phyloP scores from a whole-genome alignment of 2,797 vertebrate species.

The Melanitta fusca region DNA sequence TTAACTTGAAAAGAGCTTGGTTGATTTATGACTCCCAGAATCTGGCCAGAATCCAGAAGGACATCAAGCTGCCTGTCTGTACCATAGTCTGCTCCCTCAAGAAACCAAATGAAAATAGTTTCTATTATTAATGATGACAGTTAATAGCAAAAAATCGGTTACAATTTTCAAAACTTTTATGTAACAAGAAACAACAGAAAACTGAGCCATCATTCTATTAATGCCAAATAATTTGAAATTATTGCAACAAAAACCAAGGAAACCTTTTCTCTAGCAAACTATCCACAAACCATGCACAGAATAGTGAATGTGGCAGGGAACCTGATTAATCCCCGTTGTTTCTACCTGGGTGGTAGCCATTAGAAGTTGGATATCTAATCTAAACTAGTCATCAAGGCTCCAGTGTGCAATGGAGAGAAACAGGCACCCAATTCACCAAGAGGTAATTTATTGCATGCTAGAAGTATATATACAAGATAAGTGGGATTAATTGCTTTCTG shows the following conservation, averaged over 20 bases:
- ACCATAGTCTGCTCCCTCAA: neutral
- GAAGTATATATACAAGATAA: neutral
- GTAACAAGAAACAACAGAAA: neutral
- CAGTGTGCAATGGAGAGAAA: neutral
- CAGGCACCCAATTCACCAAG: neutral
- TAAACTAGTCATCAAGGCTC: constrained; percentile 46
- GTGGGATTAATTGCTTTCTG: constrained; percentile 30
- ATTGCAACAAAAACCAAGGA: neutral
- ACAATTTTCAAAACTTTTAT: neutral
- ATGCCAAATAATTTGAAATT: neutral
- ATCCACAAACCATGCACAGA: neutral
- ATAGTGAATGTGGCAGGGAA: neutral
- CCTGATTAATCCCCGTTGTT: constrained; percentile 5
- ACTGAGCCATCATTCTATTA: neutral
- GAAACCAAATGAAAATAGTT: neutral
- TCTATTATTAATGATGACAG: neutral
- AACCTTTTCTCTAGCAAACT: neutral
- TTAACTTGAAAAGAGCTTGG: neutral
- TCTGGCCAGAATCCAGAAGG: neutral
- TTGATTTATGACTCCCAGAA: neutral
- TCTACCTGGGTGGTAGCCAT: constrained; percentile 31
- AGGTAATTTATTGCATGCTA: neutral
- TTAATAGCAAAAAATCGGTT: neutral
- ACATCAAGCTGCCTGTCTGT: neutral
- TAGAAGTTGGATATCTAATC: constrained; percentile 6